Evolutionary conservation across 1,140 invertebrate genomes (phyloP).

Genomic region (Hesperophylax magnus): DNA sequence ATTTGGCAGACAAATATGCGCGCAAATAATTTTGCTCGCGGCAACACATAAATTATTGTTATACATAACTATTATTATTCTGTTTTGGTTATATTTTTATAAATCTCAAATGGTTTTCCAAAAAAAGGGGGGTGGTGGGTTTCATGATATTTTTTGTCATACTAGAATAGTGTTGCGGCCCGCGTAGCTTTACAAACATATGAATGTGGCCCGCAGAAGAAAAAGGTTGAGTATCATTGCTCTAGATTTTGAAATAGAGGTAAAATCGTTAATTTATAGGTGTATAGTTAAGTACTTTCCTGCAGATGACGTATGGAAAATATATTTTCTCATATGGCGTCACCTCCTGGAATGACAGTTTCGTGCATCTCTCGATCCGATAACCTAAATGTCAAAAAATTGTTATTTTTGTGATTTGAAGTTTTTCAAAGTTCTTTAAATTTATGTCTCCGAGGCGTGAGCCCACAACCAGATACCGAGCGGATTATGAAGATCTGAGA

Average conservation of each 20-base stretch:
- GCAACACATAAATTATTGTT: no score
- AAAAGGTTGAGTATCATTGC: no score
- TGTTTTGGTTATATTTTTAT: no score
- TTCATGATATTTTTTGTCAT: no score
- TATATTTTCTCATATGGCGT: neutral
- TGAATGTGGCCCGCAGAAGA: no score
- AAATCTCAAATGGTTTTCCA: no score
- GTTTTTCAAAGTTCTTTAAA: constrained; percentile 6
- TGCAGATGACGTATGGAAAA: neutral
- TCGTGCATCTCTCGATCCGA: neutral
- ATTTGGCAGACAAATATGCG: no score
- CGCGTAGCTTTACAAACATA: no score
- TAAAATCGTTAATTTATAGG: neutral
- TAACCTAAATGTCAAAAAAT: constrained; percentile 32
- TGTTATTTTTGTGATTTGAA: constrained; percentile 22
- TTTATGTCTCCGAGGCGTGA: constrained; percentile 39
- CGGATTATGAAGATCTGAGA: constrained; percentile 36
- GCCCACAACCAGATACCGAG: constrained; percentile 19
- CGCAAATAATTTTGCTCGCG: no score
- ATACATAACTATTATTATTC: no score
- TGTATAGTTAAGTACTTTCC: neutral
- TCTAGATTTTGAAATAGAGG: neutral
- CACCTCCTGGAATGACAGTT: neutral
- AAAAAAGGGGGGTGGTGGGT: no score
- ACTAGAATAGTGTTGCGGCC: no score